Percentiles rank a stretch among this genome's conserved stretches.
Conservation (phyloP, 2,888 invertebrate species). For the Parnassius orleans region DNA sequence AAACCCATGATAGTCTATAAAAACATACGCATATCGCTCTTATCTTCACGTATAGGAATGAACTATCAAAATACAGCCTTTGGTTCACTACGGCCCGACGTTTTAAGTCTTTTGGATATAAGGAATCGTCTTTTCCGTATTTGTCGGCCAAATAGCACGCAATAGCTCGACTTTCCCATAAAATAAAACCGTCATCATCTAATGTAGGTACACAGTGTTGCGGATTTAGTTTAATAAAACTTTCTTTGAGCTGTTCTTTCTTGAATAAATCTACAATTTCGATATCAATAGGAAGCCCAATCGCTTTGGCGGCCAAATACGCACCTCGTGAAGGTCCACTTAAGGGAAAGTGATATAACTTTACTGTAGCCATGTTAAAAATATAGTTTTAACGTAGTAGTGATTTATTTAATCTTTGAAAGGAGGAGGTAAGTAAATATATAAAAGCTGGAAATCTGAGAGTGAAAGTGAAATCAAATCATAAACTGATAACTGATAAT, state of each 20-base stretch:
- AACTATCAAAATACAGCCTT: conserved; percentile 83
- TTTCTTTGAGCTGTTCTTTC: conserved; percentile 79
- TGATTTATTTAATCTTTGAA: too few species aligned
- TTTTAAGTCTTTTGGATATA: conserved; percentile 82
- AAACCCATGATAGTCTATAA: conserved; percentile 1
- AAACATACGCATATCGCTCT: conserved; percentile 82
- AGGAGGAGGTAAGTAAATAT: too few species aligned
- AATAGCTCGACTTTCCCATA: conserved; percentile 87
- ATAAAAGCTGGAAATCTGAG: too few species aligned
- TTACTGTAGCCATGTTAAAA: conserved; percentile 40
- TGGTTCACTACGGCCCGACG: conserved; percentile 82
- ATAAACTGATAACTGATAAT: too few species aligned
- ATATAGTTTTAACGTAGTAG: too few species aligned
- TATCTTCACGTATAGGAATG: conserved; percentile 82
- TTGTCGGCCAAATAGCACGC: conserved; percentile 82
- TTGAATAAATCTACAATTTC: conserved; percentile 77
- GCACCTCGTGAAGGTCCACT: conserved; percentile 83
- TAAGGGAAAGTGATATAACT: conserved; percentile 80
- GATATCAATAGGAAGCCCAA: conserved; percentile 72
- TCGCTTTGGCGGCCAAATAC: conserved; percentile 78
- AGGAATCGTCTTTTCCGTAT: conserved; percentile 80
- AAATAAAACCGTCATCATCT: conserved; percentile 83
- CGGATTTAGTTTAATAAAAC: conserved; percentile 77
- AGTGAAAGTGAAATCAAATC: too few species aligned
- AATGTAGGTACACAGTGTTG: conserved; percentile 86